Base-by-base conservation (phyloP, 2,797 vertebrate genomes). In the Poecilia gillii region DNA sequence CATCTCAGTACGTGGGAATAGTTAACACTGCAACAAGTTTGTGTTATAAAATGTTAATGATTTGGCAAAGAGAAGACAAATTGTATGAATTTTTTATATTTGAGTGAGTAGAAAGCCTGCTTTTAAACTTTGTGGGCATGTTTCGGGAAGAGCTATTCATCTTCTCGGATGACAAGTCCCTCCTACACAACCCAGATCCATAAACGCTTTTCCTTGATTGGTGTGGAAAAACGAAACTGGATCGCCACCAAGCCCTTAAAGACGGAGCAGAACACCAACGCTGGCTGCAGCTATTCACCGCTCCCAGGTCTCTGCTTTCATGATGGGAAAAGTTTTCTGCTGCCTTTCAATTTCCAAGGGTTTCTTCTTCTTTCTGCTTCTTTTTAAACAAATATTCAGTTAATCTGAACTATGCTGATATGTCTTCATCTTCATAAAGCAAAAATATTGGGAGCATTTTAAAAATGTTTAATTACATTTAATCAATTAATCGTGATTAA, bases 131-230 rank as follows among this genome's bases (percentile, higher is more conserved):
- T 45, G 14, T 55, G 64, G 31, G 41, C 47, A 72, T 6, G 23
- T 76, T 51, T 39, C 31, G 5, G 18, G 59, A 70, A 47, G 41
- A 64, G 1, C 77, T 18, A 11, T 79, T 74, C 14, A 66, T 83
- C 33, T 73, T 78, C 41, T 39, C 72, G 31, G 23, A 49, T 68
- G 78, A 66, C 74, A 76, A 4, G 45, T 23, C 28, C 71, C 71
- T 62, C 77, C 77, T 73, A 47, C 36, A 8, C 12, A 31, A 73
- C 28, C 43, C 2, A 23, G 66, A 2, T 45, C 16, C 8, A 33
- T 78, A 79, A 41, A 70, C 43, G 9, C 0, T 74, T 53, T n/a
- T 33, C 41, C 8, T 36, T 59, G 33, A 72, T 72, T 75, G 41
- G 31, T 83, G 33, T n/a, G 46, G 64, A 74, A 36, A 28, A 51